Conservation (phyloP, 1,140 invertebrate genomes). For the Melanaphis sacchari region DNA sequence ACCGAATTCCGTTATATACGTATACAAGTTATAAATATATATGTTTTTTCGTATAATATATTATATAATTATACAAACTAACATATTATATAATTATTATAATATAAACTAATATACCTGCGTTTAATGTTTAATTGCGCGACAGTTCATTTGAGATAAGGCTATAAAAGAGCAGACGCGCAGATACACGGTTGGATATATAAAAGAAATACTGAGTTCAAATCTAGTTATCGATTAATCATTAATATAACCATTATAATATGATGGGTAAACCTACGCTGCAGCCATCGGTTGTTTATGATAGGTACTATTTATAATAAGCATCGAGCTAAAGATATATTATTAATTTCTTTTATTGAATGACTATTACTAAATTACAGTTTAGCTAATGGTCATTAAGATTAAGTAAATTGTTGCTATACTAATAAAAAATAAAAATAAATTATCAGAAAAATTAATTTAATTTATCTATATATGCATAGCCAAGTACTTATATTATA, state of each 20-base stretch:
- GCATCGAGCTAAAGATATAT: background rate
- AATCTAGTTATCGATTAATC: conserved; percentile 15
- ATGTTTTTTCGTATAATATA: background rate
- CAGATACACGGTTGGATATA: background rate
- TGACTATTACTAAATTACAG: background rate
- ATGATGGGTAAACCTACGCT: background rate
- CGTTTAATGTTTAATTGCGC: background rate
- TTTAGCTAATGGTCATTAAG: background rate
- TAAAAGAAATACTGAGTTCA: background rate
- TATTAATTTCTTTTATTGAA: background rate
- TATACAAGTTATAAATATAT: background rate
- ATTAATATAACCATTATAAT: background rate
- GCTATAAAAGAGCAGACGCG: background rate
- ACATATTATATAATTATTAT: background rate
- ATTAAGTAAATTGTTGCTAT: background rate
- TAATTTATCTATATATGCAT: background rate
- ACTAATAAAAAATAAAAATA: conserved; percentile 9
- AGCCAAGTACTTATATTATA: background rate
- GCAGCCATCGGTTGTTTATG: background rate
- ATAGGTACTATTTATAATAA: background rate
- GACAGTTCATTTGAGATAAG: background rate
- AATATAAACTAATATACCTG: background rate
- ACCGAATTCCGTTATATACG: background rate
- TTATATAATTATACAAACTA: background rate
- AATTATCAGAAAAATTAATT: background rate